These are phyloP conservation scores for Troides oblongomaculatus DNA, from an alignment of 2,888 invertebrate genomes.

Conservation along the genomic window DNA sequence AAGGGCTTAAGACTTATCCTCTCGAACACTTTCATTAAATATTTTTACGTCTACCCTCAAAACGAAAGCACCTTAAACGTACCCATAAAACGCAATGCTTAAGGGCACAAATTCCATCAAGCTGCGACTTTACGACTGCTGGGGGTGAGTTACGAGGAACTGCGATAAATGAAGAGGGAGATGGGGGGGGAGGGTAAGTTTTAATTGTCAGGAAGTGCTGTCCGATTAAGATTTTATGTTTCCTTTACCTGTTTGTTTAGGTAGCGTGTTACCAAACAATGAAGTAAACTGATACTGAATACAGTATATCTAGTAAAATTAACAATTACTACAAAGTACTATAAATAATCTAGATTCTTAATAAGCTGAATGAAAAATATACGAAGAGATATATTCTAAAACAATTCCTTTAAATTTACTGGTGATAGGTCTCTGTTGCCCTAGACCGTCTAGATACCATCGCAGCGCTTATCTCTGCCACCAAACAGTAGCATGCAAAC, in stretches of 20 bases:
- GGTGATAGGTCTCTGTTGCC: too few relatives aligned
- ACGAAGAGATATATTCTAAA: too few relatives aligned
- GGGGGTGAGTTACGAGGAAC: slow-evolving; percentile 20
- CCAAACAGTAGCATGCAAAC: too few relatives aligned
- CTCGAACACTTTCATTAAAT: slow-evolving; percentile 6
- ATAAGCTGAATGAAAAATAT: too few relatives aligned
- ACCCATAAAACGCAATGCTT: slow-evolving; percentile 27
- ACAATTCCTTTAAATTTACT: too few relatives aligned
- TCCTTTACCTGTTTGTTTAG: slow-evolving; percentile 1
- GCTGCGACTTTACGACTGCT: slow-evolving; percentile 29
- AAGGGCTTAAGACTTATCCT: too few relatives aligned
- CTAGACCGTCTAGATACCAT: too few relatives aligned
- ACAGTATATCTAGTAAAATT: too few relatives aligned
- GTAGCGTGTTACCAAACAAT: not conserved
- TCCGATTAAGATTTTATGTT: slow-evolving; percentile 26
- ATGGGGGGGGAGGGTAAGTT: slow-evolving; percentile 10
- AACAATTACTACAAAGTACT: too few relatives aligned
- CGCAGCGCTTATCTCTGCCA: too few relatives aligned
- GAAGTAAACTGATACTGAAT: too few relatives aligned
- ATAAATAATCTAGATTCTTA: too few relatives aligned
- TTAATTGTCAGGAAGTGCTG: slow-evolving; percentile 21
- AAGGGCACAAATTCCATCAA: slow-evolving; percentile 32
- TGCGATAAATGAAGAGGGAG: not conserved
- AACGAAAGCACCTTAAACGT: slow-evolving; percentile 12
- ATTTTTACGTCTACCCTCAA: slow-evolving; percentile 25